phyloP scores from a whole-genome alignment of 2,797 vertebrate genomes.

The Gallinago stenura region DNA sequence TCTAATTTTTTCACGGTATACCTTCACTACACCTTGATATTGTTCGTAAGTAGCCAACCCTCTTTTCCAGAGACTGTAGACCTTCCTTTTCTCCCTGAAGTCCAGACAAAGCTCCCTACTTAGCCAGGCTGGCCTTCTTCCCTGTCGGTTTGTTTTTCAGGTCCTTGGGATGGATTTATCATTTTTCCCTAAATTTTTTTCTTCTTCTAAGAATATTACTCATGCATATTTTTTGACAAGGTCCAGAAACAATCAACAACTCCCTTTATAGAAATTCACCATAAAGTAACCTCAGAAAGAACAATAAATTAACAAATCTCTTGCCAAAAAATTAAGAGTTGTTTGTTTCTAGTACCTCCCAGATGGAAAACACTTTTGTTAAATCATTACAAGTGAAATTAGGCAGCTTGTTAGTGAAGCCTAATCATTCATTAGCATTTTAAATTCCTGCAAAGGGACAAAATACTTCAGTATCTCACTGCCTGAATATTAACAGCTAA shows the following conservation, averaged over 20 bases:
- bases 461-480: constrained; percentile 21
- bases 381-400: constrained; percentile 50
- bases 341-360: constrained; percentile 29
- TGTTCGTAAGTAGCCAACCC: too few relatives aligned
- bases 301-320: constrained; percentile 33
- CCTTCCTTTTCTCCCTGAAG: too few relatives aligned
- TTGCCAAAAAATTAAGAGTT: constrained; percentile 45
- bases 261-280: background rate
- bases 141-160: too few relatives aligned
- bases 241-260: constrained; percentile 18
- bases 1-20: too few relatives aligned
- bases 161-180: too few relatives aligned
- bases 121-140: too few relatives aligned
- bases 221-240: background rate
- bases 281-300: constrained; percentile 2
- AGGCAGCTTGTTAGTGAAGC: constrained; percentile 45
- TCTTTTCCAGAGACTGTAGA: too few relatives aligned
- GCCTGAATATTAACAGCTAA: background rate
- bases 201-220: background rate
- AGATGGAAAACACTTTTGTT: constrained; percentile 44
- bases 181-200: background rate
- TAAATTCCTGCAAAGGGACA: constrained; percentile 33
- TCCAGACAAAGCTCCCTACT: too few relatives aligned
- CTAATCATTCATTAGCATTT: constrained; percentile 50
- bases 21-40: too few relatives aligned